Evolutionary conservation across 1,140 invertebrate genomes (phyloP), one percentile per base, ranked within the genome.

Genomic region (Tribolium madens): DNA sequence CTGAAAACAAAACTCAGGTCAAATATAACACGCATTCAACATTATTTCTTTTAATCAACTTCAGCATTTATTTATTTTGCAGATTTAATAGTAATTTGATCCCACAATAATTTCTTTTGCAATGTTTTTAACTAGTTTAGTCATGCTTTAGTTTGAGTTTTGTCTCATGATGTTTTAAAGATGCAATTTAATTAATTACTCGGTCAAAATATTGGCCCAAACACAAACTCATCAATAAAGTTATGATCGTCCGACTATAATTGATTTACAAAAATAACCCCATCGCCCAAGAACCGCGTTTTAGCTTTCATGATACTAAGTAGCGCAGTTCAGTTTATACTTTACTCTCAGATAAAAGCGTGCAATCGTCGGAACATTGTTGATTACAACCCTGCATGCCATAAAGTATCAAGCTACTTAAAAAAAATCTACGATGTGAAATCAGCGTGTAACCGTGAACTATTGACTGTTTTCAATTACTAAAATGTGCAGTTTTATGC

Each of bases 181-280:
- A 26, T 26, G 21, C 21, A 26, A 26, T 26, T 26, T 4, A 42
- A 9, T n/a, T 42, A 9, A 42, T 42, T 42, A 42, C 36, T 42
- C 36, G 36, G 4, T 42, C 36, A 9, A 42, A 42, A 42, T 42
- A 42, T 42, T 42, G 36, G 36, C 36, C 36, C n/a, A 42, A 42
- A 42, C 36, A 42, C 36, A 42, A 57, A 57, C 7, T 17, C 52
- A 18, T 18, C 52, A 26, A 52, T 52, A 14, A 12, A 15, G 5
- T 57, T 50, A 64, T 64, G 57, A 64, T 64, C 26, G 21, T 12
- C 57, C 52, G n/a, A 10, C 52, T 64, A 33, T 64, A 64, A 64
- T 64, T 64, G 57, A 64, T 64, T 64, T 64, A 64, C 14, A 64
- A 64, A 64, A 64, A 64, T 64, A 64, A 64, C 57, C 57, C 57